Evolutionary conservation across 2,888 invertebrate genomes (phyloP).

Genomic region (Cheilosia variabilis): DNA sequence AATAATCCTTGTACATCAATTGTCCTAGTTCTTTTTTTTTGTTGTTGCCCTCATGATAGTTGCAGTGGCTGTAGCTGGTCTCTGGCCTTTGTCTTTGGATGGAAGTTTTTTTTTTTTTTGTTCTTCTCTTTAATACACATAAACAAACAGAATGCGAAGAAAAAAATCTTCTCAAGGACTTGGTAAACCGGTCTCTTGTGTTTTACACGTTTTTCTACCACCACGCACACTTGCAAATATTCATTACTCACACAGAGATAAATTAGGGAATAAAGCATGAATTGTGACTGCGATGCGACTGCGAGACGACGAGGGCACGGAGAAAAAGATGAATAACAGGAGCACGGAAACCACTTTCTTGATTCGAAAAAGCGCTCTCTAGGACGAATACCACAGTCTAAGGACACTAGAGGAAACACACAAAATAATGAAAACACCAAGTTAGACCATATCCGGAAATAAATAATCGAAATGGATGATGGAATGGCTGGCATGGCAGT

Average conservation of each 20-base stretch:
- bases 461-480: constrained; percentile 61
- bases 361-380: constrained; percentile 27
- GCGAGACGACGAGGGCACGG: neutral
- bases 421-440: constrained; percentile 47
- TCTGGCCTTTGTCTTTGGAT: neutral
- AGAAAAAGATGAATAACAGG: constrained; percentile 41
- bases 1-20: constrained; percentile 63
- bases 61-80: neutral
- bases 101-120: neutral
- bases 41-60: neutral
- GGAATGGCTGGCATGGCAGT: constrained; percentile 15
- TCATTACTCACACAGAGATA: constrained; percentile 37
- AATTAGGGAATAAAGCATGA: constrained; percentile 33
- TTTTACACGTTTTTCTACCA: constrained; percentile 39
- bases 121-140: constrained; percentile 11
- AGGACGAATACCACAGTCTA: constrained; percentile 4
- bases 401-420: constrained; percentile 17
- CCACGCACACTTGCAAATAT: constrained; percentile 30
- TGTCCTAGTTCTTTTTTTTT: constrained; percentile 48
- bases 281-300: constrained; percentile 16
- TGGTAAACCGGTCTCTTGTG: constrained; percentile 58
- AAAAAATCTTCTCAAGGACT: constrained; percentile 45
- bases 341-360: constrained; percentile 41
- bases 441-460: constrained; percentile 57
- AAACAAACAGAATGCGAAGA: constrained; percentile 2